Evolutionary conservation across 2,113 vertebrate species (phyloP).

Genomic region (Antigone vipio): DNA sequence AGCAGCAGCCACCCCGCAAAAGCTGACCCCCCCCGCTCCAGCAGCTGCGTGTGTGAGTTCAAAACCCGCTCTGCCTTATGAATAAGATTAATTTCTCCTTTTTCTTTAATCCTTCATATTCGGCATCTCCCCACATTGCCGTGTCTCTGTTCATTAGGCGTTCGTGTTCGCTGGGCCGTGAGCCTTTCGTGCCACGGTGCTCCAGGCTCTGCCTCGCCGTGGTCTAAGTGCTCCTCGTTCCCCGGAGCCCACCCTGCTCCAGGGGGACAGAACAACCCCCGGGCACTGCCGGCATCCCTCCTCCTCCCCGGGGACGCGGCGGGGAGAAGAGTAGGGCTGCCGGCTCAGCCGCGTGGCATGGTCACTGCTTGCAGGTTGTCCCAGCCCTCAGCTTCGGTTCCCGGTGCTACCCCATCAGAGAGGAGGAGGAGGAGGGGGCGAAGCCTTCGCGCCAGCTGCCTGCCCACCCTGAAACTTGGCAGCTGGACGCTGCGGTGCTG

Average conservation of each 20-base stretch:
- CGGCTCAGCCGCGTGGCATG: neutral
- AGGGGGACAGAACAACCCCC: neutral
- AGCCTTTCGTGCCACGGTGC: neutral
- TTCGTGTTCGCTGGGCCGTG: constrained; percentile 25
- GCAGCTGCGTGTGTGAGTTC: constrained; percentile 4
- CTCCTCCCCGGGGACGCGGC: neutral
- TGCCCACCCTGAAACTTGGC: neutral
- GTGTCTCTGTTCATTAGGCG: neutral
- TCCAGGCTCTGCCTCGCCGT: neutral
- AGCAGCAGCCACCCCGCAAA: neutral
- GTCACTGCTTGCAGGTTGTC: neutral
- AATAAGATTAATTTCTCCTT: constrained; percentile 52
- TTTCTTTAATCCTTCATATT: constrained; percentile 34
- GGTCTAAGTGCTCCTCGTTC: neutral
- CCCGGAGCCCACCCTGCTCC: neutral
- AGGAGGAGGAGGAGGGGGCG: neutral
- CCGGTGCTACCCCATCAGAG: too few relatives aligned
- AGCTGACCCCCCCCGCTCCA: neutral
- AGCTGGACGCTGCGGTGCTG: neutral
- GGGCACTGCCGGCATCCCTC: neutral
- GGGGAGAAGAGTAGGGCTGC: neutral
- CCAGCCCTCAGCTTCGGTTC: neutral
- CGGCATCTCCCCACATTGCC: neutral
- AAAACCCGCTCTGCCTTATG: constrained; percentile 7
- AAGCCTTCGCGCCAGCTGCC: neutral